Evolutionary conservation across 2,797 vertebrate genomes (phyloP).

Genomic region (Pempheris klunzingeri): DNA sequence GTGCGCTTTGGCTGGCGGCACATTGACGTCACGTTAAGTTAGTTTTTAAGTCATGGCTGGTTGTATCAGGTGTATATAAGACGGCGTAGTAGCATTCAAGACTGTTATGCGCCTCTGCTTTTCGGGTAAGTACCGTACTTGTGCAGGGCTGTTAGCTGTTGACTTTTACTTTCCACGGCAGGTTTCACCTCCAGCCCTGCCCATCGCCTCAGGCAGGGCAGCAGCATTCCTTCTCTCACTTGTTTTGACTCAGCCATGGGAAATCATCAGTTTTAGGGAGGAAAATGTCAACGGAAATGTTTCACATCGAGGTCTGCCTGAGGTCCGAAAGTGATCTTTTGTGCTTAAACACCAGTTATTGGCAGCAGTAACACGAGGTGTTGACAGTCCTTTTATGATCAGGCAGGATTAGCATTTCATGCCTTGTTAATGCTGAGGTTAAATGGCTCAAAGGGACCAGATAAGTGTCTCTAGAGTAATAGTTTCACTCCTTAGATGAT

Average conservation of each 20-base stretch:
- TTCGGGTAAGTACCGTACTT: fast-evolving
- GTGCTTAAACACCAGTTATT: not conserved
- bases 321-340: not conserved
- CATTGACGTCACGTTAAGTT: not conserved
- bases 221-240: constrained; percentile 68
- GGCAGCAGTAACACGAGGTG: not conserved
- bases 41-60: not conserved
- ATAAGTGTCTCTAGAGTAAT: not conserved
- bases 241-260: constrained; percentile 51
- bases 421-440: not conserved
- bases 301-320: not conserved
- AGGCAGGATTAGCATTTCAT: not conserved
- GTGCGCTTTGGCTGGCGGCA: not conserved
- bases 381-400: not conserved
- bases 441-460: not conserved
- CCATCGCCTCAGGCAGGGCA: constrained; percentile 73
- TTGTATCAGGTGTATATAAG: not conserved
- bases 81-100: fast-evolving
- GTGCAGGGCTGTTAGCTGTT: constrained; percentile 8
- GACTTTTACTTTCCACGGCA: constrained; percentile 51
- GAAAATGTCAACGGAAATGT: not conserved
- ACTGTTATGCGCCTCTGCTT: fast-evolving
- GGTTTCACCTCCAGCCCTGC: constrained; percentile 63
- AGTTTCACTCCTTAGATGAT: not conserved
- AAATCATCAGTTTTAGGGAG: not conserved